Conservation (phyloP, 2,888 invertebrate genomes). For the Diaphora mendica region DNA sequence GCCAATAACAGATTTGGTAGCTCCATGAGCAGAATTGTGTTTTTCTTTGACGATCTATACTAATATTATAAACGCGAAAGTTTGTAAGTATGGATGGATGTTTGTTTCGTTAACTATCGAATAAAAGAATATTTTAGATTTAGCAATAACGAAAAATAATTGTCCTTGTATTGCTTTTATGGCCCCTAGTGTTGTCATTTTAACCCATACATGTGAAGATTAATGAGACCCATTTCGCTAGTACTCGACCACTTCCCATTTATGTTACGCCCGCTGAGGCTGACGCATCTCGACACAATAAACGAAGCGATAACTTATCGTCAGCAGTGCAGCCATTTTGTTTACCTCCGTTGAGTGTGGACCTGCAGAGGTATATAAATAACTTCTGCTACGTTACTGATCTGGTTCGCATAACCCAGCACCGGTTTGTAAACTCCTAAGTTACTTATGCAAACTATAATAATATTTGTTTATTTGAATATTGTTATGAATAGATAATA, state of each 20-base stretch:
- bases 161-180: conserved; percentile 2
- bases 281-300: conserved; percentile 50
- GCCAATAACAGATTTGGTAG: too few relatives aligned
- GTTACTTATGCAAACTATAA: conserved; percentile 19
- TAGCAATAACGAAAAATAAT: neutral
- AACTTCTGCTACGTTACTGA: conserved; percentile 25
- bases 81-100: too few relatives aligned
- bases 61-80: too few relatives aligned
- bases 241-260: conserved; percentile 36
- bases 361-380: conserved; percentile 39
- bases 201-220: conserved; percentile 26
- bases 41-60: too few relatives aligned
- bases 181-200: conserved; percentile 18
- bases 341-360: conserved; percentile 42
- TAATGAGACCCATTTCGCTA: conserved; percentile 34
- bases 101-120: too few relatives aligned
- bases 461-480: neutral
- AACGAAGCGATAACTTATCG: conserved; percentile 56
- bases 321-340: conserved; percentile 57
- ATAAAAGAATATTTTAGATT: too few relatives aligned
- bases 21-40: too few relatives aligned
- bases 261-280: conserved; percentile 37
- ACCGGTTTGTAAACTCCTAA: conserved; percentile 25
- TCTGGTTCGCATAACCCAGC: conserved; percentile 26
- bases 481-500: neutral